These are phyloP conservation scores for Drepanosiphum platanoidis DNA, from an alignment of 2,888 invertebrate genomes.

Conservation along the genomic window DNA sequence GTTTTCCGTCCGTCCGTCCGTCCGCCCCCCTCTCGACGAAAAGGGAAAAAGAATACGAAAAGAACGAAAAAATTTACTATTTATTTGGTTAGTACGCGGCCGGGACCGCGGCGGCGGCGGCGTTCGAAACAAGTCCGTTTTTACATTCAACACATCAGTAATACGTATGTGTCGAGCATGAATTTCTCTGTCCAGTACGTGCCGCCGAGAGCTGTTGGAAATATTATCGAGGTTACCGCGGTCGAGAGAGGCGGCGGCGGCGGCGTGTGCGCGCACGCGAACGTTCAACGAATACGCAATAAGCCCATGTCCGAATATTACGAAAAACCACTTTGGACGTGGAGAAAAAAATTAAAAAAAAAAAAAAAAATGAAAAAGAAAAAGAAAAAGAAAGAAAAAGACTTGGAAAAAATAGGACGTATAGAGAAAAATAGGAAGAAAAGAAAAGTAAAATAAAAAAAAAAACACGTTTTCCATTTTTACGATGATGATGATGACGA, in stretches of 20 bases:
- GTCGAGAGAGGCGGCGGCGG: not conserved
- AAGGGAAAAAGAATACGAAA: not conserved
- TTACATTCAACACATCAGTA: conserved; percentile 54
- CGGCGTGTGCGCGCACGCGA: not conserved
- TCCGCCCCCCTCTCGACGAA: not conserved
- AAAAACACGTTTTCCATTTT: conserved; percentile 29
- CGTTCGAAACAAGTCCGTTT: conserved; percentile 21
- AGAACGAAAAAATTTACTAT: not conserved
- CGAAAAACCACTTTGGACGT: conserved; percentile 50
- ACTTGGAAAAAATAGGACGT: not conserved
- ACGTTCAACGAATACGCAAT: conserved; percentile 56
- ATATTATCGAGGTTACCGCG: conserved; percentile 49
- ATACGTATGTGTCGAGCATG: conserved; percentile 40
- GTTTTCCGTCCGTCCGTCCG: not conserved
- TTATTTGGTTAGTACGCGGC: conserved; percentile 31
- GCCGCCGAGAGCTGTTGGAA: conserved; percentile 25
- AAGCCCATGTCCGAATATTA: conserved; percentile 27
- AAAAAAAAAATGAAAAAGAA: not conserved
- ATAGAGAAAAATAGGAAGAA: not conserved
- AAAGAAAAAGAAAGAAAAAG: not conserved
- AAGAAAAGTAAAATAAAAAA: not conserved
- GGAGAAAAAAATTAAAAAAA: conserved; percentile 11
- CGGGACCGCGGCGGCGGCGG: not conserved
- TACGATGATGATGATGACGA: not conserved
- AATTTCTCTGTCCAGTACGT: conserved; percentile 38